phyloP scores from a whole-genome alignment of 1,140 invertebrate genomes.

The Linepithema humile region DNA sequence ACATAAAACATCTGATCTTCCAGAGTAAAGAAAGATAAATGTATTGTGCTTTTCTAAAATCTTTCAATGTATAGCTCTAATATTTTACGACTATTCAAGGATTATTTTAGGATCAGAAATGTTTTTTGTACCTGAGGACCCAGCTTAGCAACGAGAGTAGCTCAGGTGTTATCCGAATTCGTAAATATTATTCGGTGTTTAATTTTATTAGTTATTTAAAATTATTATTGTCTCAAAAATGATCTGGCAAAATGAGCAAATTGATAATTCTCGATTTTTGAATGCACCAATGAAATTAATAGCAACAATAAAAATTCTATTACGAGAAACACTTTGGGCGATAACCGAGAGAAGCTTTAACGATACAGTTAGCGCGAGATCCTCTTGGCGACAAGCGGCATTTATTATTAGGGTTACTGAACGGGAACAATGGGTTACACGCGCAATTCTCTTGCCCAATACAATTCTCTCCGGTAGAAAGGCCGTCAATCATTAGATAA shows the following conservation, averaged over 20 bases:
- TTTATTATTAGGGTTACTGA: conserved; percentile 66
- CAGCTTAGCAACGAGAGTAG: no score
- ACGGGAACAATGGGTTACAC: conserved; percentile 61
- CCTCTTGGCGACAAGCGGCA: conserved; percentile 53
- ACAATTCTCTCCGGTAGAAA: conserved; percentile 22
- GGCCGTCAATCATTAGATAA: not conserved
- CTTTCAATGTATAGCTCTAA: no score
- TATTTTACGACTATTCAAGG: no score
- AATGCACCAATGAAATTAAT: not conserved
- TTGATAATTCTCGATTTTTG: no score
- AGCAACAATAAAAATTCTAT: conserved; percentile 48
- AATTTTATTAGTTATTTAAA: no score
- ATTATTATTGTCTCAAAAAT: no score
- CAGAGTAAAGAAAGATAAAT: not conserved
- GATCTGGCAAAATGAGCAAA: no score
- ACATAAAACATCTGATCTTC: not conserved
- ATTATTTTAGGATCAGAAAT: no score
- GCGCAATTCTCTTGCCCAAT: conserved; percentile 31
- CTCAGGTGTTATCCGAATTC: no score
- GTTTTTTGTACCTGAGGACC: no score
- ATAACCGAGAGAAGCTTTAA: conserved; percentile 37
- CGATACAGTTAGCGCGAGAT: conserved; percentile 45
- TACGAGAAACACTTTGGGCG: not conserved
- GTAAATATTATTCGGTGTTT: no score
- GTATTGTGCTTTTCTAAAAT: no score